Percentiles rank a stretch among this genome's conserved stretches.
phyloP scores from a whole-genome alignment of 2,113 vertebrate species.

The Saimiri boliviensis region DNA sequence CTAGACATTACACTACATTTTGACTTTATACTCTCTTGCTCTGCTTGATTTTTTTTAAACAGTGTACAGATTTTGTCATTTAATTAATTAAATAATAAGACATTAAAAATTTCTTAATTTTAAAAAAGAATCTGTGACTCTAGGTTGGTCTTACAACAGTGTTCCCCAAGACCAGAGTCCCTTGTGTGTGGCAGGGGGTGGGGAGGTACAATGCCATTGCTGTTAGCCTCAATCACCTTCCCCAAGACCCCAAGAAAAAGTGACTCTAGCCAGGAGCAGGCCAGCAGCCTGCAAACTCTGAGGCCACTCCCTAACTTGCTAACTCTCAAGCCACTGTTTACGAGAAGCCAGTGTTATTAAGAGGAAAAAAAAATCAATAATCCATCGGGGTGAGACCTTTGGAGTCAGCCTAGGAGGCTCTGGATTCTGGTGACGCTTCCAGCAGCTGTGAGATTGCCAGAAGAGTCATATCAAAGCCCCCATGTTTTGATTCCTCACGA shows the following conservation, averaged over 20 bases:
- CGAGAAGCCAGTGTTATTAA: constrained; percentile 50
- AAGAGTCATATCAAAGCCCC: background rate
- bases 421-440: background rate
- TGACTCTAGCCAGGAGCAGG: background rate
- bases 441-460: background rate
- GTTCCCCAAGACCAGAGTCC: background rate
- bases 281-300: background rate
- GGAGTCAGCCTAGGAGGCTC: constrained; percentile 18
- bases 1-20: background rate
- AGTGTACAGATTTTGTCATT: background rate
- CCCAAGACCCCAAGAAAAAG: background rate
- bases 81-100: background rate
- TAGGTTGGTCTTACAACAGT: background rate
- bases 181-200: rapidly evolving
- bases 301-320: background rate
- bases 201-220: no score
- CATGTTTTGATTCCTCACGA: background rate
- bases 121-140: background rate
- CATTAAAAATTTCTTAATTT: background rate
- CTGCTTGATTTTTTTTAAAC: background rate
- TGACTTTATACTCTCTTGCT: background rate
- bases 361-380: constrained; percentile 70
- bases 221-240: background rate
- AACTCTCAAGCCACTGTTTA: background rate
- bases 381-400: constrained; percentile 49